Evolutionary conservation across 2,888 invertebrate genomes (phyloP), one percentile per base, ranked within the genome.

Genomic region (Zaprionus obscuricornis): DNA sequence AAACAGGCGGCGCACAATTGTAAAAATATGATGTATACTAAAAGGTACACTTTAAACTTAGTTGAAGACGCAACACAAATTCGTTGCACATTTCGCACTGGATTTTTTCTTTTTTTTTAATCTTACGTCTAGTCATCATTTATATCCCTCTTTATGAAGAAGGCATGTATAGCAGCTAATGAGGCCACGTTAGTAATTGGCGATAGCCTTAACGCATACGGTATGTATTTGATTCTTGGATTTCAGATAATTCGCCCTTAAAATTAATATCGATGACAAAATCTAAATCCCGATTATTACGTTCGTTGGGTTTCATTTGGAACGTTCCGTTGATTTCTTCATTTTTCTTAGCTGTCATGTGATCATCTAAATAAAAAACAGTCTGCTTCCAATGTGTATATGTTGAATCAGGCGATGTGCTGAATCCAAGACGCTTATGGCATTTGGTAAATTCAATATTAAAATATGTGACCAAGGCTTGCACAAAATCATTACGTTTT

Each of bases 371-470:
- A 90, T 99, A 99, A 92, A 99, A 99, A 43, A 99, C 99, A 4
- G 96, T 96, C 67, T 90, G 90, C 90, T 99, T 99, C 99, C 99
- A 99, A 91, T 99, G 99, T 14, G 99, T 99, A 91, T 99, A 99
- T 20, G 96, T 96, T 0, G 97, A 96, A 89, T 99, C 99, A 0
- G 99, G 99, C 0, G 97, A 97, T 55, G 99, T 99, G 86, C 98
- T 98, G 91, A 99, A 99, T 16, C 99, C 98, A 69, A 97, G 96
- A 52, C 97, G 93, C 92, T 98, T 99, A 92, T 99, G 99, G 83
- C 98, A 99, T 92, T 98, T 98, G 26, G 98, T 97, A 92, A 99
- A 99, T 91, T 99, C 99, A 76, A 99, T 98, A 88, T 97, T 99
- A 92, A 99, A 99, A 92, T 97, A 99, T 14, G 99, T 98, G 73